Percentiles rank a stretch among this genome's conserved stretches.
Evolutionary conservation across 2,113 vertebrate species (phyloP).

Genomic region (Sphyrna mokarran): DNA sequence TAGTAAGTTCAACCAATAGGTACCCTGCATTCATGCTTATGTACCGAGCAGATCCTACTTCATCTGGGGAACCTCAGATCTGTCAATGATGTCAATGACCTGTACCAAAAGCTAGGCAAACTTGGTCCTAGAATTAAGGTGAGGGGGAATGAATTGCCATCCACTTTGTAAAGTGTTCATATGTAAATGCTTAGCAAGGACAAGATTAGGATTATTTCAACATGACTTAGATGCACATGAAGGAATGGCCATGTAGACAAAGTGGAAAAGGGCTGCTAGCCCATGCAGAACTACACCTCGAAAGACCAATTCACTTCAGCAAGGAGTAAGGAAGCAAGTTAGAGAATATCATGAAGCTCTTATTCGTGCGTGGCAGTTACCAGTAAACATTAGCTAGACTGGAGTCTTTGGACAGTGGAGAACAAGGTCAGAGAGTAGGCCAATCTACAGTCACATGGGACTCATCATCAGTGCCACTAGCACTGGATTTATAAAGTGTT

Average conservation of each 20-base stretch:
- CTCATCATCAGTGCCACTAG: not conserved
- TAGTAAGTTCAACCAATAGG: not conserved
- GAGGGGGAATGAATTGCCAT: not conserved
- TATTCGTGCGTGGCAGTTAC: not conserved
- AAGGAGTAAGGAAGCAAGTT: not conserved
- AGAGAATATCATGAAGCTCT: not conserved
- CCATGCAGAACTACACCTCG: not conserved
- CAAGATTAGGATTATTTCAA: not conserved
- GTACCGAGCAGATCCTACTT: not conserved
- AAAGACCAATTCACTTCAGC: not conserved
- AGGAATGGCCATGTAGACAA: not conserved
- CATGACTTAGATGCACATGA: not conserved
- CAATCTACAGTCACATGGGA: not conserved
- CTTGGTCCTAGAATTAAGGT: not conserved
- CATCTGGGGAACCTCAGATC: not conserved
- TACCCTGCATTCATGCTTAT: not conserved
- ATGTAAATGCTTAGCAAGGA: not conserved
- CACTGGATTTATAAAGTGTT: not conserved
- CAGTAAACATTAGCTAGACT: not conserved
- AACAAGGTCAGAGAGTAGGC: not conserved
- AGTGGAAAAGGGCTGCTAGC: not conserved
- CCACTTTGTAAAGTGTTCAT: not conserved
- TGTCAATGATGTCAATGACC: not conserved
- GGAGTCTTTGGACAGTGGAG: not conserved
- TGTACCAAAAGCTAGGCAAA: not conserved